phyloP scores from a whole-genome alignment of 2,888 invertebrate species.

The Spialia ferax region DNA sequence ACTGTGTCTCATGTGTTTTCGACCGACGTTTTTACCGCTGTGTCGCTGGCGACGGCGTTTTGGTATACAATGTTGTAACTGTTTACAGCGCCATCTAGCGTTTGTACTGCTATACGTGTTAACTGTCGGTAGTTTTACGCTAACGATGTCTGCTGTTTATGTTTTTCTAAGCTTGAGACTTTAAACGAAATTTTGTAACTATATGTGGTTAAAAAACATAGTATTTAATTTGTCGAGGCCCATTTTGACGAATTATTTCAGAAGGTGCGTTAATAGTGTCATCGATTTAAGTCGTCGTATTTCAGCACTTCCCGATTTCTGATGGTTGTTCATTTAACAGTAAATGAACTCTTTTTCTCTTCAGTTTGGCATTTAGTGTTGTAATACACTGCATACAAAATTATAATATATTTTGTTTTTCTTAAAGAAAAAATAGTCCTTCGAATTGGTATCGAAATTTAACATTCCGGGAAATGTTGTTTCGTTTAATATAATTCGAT shows the following conservation, averaged over 20 bases:
- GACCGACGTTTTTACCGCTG: slow-evolving; percentile 15
- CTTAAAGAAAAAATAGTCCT: neutral
- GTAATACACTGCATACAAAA: neutral
- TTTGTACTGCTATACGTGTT: slow-evolving; percentile 10
- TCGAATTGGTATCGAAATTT: slow-evolving; percentile 23
- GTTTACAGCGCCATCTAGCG: slow-evolving; percentile 30
- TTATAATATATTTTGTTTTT: neutral
- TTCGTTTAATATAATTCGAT: slow-evolving; percentile 6
- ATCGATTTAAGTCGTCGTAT: neutral
- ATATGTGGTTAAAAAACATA: neutral
- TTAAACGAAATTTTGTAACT: slow-evolving; percentile 1
- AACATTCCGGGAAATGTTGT: slow-evolving; percentile 23
- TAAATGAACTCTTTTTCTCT: neutral
- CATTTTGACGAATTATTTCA: neutral
- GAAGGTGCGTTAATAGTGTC: neutral
- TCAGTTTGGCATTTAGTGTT: slow-evolving; percentile 4
- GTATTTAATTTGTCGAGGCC: neutral
- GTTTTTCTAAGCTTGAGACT: neutral
- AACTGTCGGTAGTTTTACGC: slow-evolving; percentile 29
- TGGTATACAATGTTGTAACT: slow-evolving; percentile 13
- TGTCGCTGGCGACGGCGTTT: slow-evolving; percentile 40
- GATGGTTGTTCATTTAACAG: neutral
- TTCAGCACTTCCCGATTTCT: neutral
- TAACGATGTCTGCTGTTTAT: neutral
- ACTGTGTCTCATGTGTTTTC: slow-evolving; percentile 15